These are phyloP conservation scores for Venusia cambrica DNA, from an alignment of 2,888 invertebrate species.

Conservation along the genomic window DNA sequence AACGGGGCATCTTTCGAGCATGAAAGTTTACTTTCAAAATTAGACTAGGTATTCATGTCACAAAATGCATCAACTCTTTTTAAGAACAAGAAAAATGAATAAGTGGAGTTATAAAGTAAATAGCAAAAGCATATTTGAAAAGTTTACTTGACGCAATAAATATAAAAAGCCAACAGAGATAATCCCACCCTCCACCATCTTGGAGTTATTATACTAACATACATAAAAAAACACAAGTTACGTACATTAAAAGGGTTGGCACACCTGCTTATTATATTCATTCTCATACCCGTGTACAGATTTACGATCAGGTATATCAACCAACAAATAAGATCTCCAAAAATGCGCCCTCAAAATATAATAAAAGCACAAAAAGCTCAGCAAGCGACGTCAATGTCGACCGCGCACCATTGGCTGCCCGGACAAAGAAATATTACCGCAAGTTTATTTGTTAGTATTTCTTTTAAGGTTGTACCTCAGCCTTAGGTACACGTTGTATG, in stretches of 20 bases:
- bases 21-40: conserved; percentile 64
- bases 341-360: conserved; percentile 75
- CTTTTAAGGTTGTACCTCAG: too few species aligned
- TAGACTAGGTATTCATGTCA: conserved; percentile 57
- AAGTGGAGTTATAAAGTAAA: too few species aligned
- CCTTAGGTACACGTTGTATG: too few species aligned
- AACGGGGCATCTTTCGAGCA: conserved; percentile 74
- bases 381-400: conserved; percentile 69
- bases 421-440: conserved; percentile 76
- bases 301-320: conserved; percentile 73
- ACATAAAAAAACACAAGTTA: conserved; percentile 29
- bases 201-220: conserved; percentile 32
- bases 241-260: conserved; percentile 57
- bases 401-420: conserved; percentile 68
- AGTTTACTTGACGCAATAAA: too few species aligned
- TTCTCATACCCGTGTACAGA: conserved; percentile 62
- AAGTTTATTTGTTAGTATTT: conserved; percentile 59
- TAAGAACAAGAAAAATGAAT: conserved; percentile 42
- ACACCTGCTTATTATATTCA: conserved; percentile 67
- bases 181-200: conserved; percentile 19
- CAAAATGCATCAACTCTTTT: conserved; percentile 42
- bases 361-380: conserved; percentile 74
- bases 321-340: conserved; percentile 75
- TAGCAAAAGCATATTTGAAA: too few species aligned
- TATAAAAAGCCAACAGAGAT: too few species aligned